Conservation (phyloP, 1,140 invertebrate species). For the Steinernema feltiae region DNA sequence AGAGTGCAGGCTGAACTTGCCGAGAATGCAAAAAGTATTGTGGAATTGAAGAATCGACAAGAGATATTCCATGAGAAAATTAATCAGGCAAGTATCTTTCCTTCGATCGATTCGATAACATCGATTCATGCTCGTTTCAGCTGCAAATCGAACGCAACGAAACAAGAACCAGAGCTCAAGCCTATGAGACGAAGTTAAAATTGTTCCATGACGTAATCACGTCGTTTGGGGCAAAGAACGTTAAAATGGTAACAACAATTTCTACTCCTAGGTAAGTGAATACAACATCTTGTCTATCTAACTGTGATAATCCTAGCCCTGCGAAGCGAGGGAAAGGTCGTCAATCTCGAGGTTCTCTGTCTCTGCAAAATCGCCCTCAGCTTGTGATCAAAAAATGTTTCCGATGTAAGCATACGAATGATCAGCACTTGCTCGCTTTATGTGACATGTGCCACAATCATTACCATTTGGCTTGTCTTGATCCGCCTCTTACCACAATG, state of each 20-base stretch:
- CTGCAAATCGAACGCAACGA: background rate
- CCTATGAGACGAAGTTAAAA: no score
- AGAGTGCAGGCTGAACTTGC: background rate
- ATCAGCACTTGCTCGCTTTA: constrained; percentile 79
- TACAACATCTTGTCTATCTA: no score
- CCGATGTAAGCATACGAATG: constrained; percentile 63
- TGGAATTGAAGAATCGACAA: background rate
- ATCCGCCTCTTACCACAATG: constrained; percentile 82
- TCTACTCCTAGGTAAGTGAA: no score
- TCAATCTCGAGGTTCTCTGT: no score
- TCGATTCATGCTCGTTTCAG: background rate
- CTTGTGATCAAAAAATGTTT: background rate
- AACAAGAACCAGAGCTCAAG: background rate
- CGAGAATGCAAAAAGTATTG: background rate
- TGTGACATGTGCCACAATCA: constrained; percentile 86
- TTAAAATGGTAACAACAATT: no score
- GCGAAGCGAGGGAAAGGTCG: no score
- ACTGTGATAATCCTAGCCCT: no score
- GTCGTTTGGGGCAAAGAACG: no score
- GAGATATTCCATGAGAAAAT: background rate
- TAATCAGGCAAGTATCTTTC: background rate
- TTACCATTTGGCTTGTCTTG: constrained; percentile 86
- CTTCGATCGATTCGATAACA: background rate
- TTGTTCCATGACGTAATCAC: no score
- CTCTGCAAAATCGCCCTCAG: no score